Conservation (phyloP, 2,888 invertebrate genomes). For the Apoda limacodes region DNA sequence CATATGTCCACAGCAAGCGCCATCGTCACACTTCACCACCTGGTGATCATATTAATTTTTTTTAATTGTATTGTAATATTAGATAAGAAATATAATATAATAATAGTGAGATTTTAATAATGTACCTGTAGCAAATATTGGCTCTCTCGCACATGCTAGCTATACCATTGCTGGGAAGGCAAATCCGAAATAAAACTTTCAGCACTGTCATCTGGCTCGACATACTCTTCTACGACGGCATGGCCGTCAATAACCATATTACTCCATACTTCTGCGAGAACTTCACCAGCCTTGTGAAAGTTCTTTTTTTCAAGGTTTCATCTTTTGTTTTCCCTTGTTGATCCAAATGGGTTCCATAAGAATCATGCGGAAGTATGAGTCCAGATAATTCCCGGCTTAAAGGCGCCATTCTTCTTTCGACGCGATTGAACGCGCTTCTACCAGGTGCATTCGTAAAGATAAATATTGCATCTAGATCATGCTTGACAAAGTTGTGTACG, state of each 20-base stretch:
- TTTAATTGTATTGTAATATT: constrained; percentile 7
- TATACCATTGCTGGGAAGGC: constrained; percentile 13
- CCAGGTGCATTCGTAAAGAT: constrained; percentile 23
- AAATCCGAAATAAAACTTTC: constrained; percentile 15
- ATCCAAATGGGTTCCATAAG: constrained; percentile 21
- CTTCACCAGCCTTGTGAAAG: constrained; percentile 19
- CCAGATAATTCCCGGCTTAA: constrained; percentile 21
- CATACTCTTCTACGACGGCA: constrained; percentile 18
- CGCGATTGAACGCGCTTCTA: constrained; percentile 21
- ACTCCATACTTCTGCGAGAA: constrained; percentile 10
- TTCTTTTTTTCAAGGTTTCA: constrained; percentile 22
- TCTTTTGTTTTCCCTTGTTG: constrained; percentile 19
- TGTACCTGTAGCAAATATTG: constrained; percentile 24
- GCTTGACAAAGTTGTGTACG: constrained; percentile 20
- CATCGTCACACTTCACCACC: constrained; percentile 14
- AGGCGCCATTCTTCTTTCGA: constrained; percentile 23
- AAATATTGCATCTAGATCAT: constrained; percentile 21
- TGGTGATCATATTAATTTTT: constrained; percentile 9
- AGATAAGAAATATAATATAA: constrained; percentile 2
- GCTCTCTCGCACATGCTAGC: constrained; percentile 21
- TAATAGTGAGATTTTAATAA: no score
- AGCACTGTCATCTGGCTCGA: constrained; percentile 16
- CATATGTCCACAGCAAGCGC: constrained; percentile 14
- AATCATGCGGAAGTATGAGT: constrained; percentile 21
- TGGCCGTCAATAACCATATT: constrained; percentile 15